phyloP scores from a whole-genome alignment of 1,140 invertebrate genomes.

The Drosophila mojavensis region DNA sequence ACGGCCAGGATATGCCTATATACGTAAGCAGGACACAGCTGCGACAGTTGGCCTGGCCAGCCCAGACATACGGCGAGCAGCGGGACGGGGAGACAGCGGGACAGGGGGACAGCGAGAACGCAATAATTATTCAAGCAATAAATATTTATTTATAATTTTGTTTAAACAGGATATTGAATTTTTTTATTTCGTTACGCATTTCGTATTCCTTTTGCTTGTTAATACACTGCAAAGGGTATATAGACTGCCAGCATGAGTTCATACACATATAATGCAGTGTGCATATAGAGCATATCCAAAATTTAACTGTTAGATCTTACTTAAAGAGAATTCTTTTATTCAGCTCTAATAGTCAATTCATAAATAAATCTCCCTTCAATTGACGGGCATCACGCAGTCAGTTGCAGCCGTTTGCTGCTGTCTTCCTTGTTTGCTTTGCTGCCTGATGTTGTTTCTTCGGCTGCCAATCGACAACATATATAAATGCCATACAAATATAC shows the following conservation, averaged over 20 bases:
- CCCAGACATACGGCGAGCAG: slow-evolving; percentile 2
- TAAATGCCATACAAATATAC: slow-evolving; percentile 39
- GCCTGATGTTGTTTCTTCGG: background rate
- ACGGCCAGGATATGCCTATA: slow-evolving; percentile 9
- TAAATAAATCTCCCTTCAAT: no score
- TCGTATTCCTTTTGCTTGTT: slow-evolving; percentile 5
- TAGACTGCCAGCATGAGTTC: background rate
- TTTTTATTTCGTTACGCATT: slow-evolving; percentile 69
- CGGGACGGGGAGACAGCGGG: slow-evolving; percentile 33
- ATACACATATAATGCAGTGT: no score
- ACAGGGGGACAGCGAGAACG: slow-evolving; percentile 57
- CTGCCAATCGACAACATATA: slow-evolving; percentile 9
- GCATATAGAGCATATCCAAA: no score
- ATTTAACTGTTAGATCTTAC: no score
- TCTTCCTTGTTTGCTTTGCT: background rate
- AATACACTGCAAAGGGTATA: background rate
- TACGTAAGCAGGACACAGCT: slow-evolving; percentile 54
- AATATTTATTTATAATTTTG: slow-evolving; percentile 81
- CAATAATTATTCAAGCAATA: slow-evolving; percentile 71
- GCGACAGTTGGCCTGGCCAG: slow-evolving; percentile 44
- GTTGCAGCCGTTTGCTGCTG: no score
- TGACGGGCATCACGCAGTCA: no score
- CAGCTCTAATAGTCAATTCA: no score
- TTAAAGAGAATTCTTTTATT: no score
- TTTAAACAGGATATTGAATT: slow-evolving; percentile 78